Base-by-base conservation (phyloP, 2,113 vertebrate genomes). In the Siphamia tubifer region DNA sequence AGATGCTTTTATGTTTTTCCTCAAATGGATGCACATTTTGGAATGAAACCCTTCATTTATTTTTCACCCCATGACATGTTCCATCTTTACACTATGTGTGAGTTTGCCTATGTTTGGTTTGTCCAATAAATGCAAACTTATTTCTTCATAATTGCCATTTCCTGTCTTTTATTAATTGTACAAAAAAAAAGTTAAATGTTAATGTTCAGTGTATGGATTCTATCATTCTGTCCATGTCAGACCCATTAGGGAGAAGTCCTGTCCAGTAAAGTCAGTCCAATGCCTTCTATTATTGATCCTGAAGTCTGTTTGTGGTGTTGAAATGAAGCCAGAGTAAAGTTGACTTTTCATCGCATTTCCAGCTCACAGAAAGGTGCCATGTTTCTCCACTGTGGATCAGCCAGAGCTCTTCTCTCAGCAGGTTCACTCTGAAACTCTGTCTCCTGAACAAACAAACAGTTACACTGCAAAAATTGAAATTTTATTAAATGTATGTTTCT, bases 81-180 rank as follows among this genome's bases (percentile, higher is more conserved):
- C 39, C 88, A 86, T 90, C 68, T 81, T 79, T 85, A 88, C 82
- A 87, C 85, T 78, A 16, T 87, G 74, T 90, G 79, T 85, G 78
- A 77, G 74, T 83, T 77, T 82, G 74, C 47, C 21, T 36, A 32
- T 58, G 58, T 87, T 87, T 77, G 64, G 74, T 83, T 89, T 85
- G 72, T 85, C 77, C 78, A 90, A 91, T 91, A 90, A 91, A 92
- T 71, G 63, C 84, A 88, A 88, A 84, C 82, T 69, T 87, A 87
- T 90, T 90, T 90, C 86, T 88, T 89, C 77, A 83, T 74, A 74
- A 35, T 17, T 12, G 31, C 6, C n/a, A 24, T 8, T 51, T 40
- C 1, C 8, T 20, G 4, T 58, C 11, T 25, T 17, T 25, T 27
- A 31, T 31, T 53, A 19, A 40, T 43, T 15, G n/a, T n/a, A n/a